Conservation (phyloP, 2,888 invertebrate genomes). For the Rhogogaster chlorosoma region DNA sequence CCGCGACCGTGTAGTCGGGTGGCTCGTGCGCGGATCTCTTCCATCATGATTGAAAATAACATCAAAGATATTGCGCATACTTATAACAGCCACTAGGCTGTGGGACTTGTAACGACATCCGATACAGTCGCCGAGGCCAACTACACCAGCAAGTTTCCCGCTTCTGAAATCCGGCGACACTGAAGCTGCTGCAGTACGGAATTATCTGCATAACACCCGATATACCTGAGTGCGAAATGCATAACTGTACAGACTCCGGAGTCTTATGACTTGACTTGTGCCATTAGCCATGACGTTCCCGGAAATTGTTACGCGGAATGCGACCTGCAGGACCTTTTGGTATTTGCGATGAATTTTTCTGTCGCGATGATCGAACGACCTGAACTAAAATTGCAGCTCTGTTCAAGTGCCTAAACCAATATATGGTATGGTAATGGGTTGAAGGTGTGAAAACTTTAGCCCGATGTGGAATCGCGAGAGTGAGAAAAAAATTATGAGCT, state of each 20-base stretch:
- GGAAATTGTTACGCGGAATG: background rate
- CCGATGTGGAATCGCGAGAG: background rate
- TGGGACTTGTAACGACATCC: background rate
- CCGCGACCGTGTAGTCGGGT: background rate
- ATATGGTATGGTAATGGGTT: background rate
- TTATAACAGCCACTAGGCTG: background rate
- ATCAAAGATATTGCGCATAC: background rate
- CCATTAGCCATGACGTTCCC: slow-evolving; percentile 3
- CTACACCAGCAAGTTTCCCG: slow-evolving; percentile 1
- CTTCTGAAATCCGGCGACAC: background rate
- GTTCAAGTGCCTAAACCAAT: background rate
- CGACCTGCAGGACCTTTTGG: background rate
- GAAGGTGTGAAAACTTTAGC: background rate
- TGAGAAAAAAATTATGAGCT: background rate
- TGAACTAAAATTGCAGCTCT: background rate
- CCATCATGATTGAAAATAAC: background rate
- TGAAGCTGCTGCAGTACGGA: background rate
- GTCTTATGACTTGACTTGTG: background rate
- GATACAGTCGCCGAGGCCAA: background rate
- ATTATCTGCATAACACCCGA: background rate
- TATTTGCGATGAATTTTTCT: background rate
- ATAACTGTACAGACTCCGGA: background rate
- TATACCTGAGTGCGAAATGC: background rate
- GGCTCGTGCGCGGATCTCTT: slow-evolving; percentile 5
- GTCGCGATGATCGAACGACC: background rate